Percentiles rank a stretch among this genome's conserved stretches.
Evolutionary conservation across 2,888 invertebrate genomes (phyloP).

Genomic region (Drosophila longiperda): DNA sequence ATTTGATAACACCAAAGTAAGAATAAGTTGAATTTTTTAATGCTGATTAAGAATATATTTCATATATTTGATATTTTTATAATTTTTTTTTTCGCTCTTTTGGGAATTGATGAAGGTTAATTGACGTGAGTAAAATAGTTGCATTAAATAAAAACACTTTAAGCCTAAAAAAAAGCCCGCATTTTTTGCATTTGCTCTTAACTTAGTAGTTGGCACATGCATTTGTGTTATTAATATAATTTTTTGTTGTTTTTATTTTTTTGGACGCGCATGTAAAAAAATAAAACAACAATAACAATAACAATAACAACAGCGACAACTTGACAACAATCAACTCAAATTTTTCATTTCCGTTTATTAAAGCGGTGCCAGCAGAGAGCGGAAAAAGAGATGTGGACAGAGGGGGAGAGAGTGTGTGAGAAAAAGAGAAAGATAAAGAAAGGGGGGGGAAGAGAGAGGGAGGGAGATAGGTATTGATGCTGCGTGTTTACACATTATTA

Average conservation of each 20-base stretch:
- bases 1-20: too few species aligned
- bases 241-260: slow-evolving; percentile 18
- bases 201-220: slow-evolving; percentile 36
- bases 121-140: slow-evolving; percentile 66
- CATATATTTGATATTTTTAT: neutral
- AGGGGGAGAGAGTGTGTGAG: slow-evolving; percentile 17
- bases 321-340: slow-evolving; percentile 80
- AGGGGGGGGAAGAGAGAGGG: slow-evolving; percentile 13
- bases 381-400: neutral
- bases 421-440: slow-evolving; percentile 9
- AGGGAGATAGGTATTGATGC: slow-evolving; percentile 21
- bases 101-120: slow-evolving; percentile 55
- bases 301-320: slow-evolving; percentile 64
- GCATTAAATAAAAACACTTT: slow-evolving; percentile 25
- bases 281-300: slow-evolving; percentile 25
- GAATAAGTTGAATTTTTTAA: neutral
- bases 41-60: neutral
- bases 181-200: slow-evolving; percentile 37
- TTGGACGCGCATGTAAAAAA: slow-evolving; percentile 34
- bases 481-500: slow-evolving; percentile 27
- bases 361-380: slow-evolving; percentile 41
- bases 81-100: neutral
- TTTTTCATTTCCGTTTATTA: slow-evolving; percentile 80
- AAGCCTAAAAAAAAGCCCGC: slow-evolving; percentile 54
- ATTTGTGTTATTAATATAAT: slow-evolving; percentile 19